phyloP scores from a whole-genome alignment of 1,140 invertebrate species.

The Asobara japonica region DNA sequence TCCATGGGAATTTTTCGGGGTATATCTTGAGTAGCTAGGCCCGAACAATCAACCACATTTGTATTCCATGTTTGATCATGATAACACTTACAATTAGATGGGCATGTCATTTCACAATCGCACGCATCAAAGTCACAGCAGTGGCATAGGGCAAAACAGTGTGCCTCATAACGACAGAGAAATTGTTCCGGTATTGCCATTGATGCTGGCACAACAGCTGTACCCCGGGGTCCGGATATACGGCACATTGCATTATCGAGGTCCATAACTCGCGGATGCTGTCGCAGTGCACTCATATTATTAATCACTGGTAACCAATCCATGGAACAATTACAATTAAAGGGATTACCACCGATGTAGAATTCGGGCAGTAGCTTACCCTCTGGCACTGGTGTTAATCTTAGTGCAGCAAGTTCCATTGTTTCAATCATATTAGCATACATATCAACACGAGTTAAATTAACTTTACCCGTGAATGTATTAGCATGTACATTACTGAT shows the following conservation, averaged over 20 bases:
- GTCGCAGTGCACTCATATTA: conserved; percentile 80
- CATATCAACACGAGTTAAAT: conserved; percentile 86
- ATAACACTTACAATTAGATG: conserved; percentile 90
- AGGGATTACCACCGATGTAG: conserved; percentile 88
- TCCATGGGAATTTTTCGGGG: conserved; percentile 92
- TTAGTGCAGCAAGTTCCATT: conserved; percentile 82
- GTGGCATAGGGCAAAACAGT: conserved; percentile 92
- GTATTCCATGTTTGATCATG: conserved; percentile 92
- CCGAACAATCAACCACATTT: conserved; percentile 91
- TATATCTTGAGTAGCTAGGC: conserved; percentile 77
- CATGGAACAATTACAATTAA: conserved; percentile 92
- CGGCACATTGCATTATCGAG: conserved; percentile 86
- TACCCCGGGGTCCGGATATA: conserved; percentile 79
- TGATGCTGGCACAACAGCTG: conserved; percentile 75
- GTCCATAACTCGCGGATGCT: conserved; percentile 88
- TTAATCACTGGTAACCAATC: conserved; percentile 90
- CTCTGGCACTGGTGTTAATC: conserved; percentile 76
- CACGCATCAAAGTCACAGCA: conserved; percentile 96
- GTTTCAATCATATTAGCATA: conserved; percentile 86
- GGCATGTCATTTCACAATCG: conserved; percentile 95
- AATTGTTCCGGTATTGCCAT: conserved; percentile 80
- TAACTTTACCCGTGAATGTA: conserved; percentile 85
- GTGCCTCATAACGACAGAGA: conserved; percentile 89
- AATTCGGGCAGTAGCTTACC: conserved; percentile 82
- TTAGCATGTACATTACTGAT: conserved; percentile 82